These are phyloP conservation scores for Thymelicus acteon DNA, from an alignment of 2,888 invertebrate species.

Conservation along the genomic window DNA sequence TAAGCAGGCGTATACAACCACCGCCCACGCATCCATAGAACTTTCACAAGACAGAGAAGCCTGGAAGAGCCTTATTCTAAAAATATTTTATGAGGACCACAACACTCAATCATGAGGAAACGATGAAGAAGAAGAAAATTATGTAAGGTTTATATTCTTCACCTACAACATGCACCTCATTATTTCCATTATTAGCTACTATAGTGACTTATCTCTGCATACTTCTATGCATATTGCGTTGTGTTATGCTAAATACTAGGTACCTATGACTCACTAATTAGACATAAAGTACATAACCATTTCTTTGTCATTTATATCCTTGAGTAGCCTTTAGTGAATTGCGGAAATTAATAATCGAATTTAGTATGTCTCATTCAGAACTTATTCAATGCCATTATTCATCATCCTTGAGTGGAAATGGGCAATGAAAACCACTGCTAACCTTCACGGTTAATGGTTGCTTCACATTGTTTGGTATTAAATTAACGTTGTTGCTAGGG, in stretches of 20 bases:
- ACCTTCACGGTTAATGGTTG: slow-evolving; percentile 44
- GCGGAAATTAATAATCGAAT: slow-evolving; percentile 41
- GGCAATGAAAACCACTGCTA: slow-evolving; percentile 38
- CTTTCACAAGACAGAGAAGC: too few relatives aligned
- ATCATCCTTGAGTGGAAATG: slow-evolving; percentile 42
- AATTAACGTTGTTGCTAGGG: neutral
- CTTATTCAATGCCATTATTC: slow-evolving; percentile 31
- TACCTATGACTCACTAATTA: neutral
- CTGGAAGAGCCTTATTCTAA: too few relatives aligned
- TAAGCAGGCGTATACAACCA: too few relatives aligned
- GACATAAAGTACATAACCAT: slow-evolving; percentile 3
- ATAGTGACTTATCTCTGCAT: too few relatives aligned
- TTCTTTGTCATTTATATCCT: slow-evolving; percentile 18
- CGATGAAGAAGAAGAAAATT: too few relatives aligned
- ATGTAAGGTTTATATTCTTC: too few relatives aligned
- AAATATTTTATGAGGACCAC: too few relatives aligned
- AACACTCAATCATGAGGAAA: too few relatives aligned
- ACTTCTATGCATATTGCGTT: neutral
- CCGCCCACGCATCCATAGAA: too few relatives aligned
- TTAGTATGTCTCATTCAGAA: slow-evolving; percentile 28
- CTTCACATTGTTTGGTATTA: neutral
- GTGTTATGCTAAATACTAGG: neutral
- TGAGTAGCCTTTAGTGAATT: slow-evolving; percentile 40
- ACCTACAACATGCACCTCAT: too few relatives aligned
- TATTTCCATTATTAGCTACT: too few relatives aligned